Conservation (phyloP, 2,888 invertebrate genomes). For the Drosophila pseudotakahashii region DNA sequence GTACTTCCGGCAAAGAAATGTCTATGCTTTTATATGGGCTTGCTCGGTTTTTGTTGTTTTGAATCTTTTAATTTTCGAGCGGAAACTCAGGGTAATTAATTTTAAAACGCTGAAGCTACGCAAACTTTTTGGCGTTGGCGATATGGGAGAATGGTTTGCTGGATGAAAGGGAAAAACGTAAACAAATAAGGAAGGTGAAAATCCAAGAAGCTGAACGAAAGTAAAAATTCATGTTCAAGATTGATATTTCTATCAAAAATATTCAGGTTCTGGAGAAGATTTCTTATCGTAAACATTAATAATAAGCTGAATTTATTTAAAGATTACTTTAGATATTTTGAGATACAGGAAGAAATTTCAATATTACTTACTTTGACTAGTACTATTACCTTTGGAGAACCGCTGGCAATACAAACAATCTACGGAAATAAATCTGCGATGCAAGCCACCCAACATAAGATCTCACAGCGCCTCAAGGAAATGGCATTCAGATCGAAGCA, state of each 20-base stretch:
- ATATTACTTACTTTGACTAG: background rate
- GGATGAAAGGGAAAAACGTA: background rate
- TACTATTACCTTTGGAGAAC: background rate
- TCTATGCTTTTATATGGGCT: conserved; percentile 24
- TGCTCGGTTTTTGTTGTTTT: conserved; percentile 45
- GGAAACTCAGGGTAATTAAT: conserved; percentile 69
- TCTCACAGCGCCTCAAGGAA: conserved; percentile 44
- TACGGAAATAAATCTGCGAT: conserved; percentile 17
- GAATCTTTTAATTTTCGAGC: conserved; percentile 44
- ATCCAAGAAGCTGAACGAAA: conserved; percentile 15
- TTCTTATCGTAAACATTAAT: no score
- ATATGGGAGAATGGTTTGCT: conserved; percentile 63
- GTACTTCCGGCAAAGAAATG: conserved; percentile 74
- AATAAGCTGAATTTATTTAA: no score
- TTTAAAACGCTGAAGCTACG: conserved; percentile 36
- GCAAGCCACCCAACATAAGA: conserved; percentile 22
- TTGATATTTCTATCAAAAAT: no score
- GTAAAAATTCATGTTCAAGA: conserved; percentile 1
- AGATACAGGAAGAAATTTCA: background rate
- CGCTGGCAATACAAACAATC: background rate
- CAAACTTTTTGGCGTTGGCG: conserved; percentile 40
- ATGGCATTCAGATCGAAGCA: conserved; percentile 33
- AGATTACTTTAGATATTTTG: no score
- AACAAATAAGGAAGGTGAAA: conserved; percentile 18
- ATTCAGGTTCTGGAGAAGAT: background rate